Conservation (phyloP, 2,113 vertebrate genomes). For the Trichomycterus rosablanca region DNA sequence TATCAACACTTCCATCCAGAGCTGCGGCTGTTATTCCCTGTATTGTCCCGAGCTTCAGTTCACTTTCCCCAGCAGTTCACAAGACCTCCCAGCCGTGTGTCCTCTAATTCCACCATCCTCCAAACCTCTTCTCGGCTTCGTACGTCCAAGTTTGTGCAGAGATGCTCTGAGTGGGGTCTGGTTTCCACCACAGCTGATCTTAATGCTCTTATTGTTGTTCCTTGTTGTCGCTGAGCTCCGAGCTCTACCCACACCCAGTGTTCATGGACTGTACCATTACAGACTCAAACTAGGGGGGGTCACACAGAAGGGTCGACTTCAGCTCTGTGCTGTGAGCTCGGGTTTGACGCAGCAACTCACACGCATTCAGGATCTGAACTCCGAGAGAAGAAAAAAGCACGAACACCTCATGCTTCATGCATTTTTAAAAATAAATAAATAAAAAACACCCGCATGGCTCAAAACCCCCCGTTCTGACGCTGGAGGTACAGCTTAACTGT, state of each 20-base stretch:
- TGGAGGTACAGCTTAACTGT: slow-evolving; percentile 58
- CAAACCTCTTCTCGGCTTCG: background rate
- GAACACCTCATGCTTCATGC: background rate
- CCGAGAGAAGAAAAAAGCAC: background rate
- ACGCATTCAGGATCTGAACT: slow-evolving; percentile 25
- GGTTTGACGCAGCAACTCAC: slow-evolving; percentile 45
- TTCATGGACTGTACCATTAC: slow-evolving; percentile 61
- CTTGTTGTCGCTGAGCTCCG: slow-evolving; percentile 58
- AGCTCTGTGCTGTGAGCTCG: slow-evolving; percentile 25
- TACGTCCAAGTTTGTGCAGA: background rate
- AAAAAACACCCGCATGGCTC: background rate
- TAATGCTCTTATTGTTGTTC: slow-evolving; percentile 55
- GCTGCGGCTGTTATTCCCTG: slow-evolving; percentile 4
- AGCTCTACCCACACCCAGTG: slow-evolving; percentile 63
- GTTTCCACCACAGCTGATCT: slow-evolving; percentile 54
- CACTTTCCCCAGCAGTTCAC: slow-evolving; percentile 13
- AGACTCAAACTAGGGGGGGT: slow-evolving; percentile 20
- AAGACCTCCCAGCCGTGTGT: no score
- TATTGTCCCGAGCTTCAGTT: slow-evolving; percentile 33
- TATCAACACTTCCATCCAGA: slow-evolving; percentile 33
- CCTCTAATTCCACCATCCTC: background rate
- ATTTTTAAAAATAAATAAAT: slow-evolving; percentile 1
- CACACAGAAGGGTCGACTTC: slow-evolving; percentile 1
- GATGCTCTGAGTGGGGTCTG: slow-evolving; percentile 16
- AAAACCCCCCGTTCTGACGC: slow-evolving; percentile 43